These are phyloP conservation scores for Pentalonia nigronervosa DNA, from an alignment of 1,140 invertebrate species.

Conservation along the genomic window DNA sequence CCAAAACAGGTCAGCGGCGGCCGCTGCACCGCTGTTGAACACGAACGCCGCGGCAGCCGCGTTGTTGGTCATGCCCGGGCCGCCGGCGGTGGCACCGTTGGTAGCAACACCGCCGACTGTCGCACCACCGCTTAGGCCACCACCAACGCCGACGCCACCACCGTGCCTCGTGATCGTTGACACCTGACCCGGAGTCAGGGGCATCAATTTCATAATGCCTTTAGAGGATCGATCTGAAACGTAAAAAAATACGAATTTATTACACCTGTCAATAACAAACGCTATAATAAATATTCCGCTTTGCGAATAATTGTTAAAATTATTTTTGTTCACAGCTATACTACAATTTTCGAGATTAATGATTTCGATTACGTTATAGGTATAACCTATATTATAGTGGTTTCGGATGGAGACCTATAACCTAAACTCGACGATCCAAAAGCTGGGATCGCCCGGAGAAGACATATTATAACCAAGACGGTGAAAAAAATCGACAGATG, in stretches of 20 bases:
- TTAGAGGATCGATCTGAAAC: constrained; percentile 7
- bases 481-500: not conserved
- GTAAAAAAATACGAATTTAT: not conserved
- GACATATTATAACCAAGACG: not conserved
- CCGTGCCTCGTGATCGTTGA: constrained; percentile 27
- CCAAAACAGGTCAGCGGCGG: constrained; percentile 71
- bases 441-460: not conserved
- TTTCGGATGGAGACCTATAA: not conserved
- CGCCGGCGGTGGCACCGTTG: not conserved
- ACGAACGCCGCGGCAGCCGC: constrained; percentile 67
- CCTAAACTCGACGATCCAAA: not conserved
- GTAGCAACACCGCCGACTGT: not conserved
- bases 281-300: not conserved
- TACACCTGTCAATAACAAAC: not conserved
- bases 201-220: constrained; percentile 56
- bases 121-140: not conserved
- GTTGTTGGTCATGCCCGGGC: constrained; percentile 25
- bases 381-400: not conserved
- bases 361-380: not conserved
- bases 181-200: constrained; percentile 45
- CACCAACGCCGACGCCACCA: not conserved
- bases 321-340: not conserved
- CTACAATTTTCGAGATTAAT: not conserved
- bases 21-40: constrained; percentile 71
- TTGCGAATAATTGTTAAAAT: not conserved